Evolutionary conservation across 2,888 invertebrate species (phyloP).

Genomic region (Teleogryllus oceanicus): DNA sequence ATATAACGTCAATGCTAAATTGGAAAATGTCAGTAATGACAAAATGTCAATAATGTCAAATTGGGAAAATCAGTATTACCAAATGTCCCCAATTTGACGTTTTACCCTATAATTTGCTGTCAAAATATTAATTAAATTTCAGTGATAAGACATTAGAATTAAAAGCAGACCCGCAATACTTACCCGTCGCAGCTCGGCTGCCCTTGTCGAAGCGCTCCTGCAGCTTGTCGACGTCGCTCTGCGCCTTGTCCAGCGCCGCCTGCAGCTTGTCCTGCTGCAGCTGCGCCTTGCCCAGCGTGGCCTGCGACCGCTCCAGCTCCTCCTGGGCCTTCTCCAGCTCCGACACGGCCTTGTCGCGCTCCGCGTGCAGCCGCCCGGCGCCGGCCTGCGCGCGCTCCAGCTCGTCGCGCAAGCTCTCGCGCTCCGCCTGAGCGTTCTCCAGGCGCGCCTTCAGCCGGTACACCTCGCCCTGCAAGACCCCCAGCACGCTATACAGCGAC

Average conservation of each 20-base stretch:
- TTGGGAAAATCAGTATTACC: too few species aligned
- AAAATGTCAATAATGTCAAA: too few species aligned
- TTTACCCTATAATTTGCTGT: too few species aligned
- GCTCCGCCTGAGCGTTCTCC: constrained; percentile 92
- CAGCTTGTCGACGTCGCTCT: constrained; percentile 84
- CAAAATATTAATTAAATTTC: too few species aligned
- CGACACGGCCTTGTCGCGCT: constrained; percentile 79
- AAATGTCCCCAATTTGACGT: too few species aligned
- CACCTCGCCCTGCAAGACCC: constrained; percentile 77
- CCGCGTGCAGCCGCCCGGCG: constrained; percentile 79
- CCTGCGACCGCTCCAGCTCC: constrained; percentile 84
- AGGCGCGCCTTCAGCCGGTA: constrained; percentile 89
- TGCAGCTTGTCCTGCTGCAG: constrained; percentile 88
- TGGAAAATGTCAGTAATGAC: too few species aligned
- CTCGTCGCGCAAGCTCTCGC: constrained; percentile 88
- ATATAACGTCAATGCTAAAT: too few species aligned
- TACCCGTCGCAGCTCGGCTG: constrained; percentile 79
- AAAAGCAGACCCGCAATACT: constrained; percentile 45
- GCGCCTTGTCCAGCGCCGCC: constrained; percentile 81
- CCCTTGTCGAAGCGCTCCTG: constrained; percentile 84
- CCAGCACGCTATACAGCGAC: constrained; percentile 78
- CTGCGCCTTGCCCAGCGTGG: constrained; percentile 86
- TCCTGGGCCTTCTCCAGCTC: constrained; percentile 84
- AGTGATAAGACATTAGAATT: background rate
- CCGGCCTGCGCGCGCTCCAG: constrained; percentile 82